A percentile compares a stretch with the other conserved stretches of the same genome.
Conservation (phyloP, 1,140 invertebrate species). For the Philopotamus ludificatus region DNA sequence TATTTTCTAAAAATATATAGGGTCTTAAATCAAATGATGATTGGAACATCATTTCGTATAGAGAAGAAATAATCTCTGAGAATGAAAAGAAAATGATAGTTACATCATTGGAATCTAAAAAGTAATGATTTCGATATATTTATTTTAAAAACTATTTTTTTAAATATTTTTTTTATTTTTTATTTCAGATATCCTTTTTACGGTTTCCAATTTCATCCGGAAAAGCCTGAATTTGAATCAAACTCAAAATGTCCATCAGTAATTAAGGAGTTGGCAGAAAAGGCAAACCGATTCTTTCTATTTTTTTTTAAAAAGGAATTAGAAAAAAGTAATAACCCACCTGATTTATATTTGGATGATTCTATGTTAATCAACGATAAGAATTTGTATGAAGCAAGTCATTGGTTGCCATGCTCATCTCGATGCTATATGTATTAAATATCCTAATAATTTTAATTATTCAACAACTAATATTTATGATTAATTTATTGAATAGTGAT, state of each 20-base stretch:
- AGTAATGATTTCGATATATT: neutral
- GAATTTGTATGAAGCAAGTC: too few species aligned
- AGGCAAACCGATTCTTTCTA: constrained; percentile 74
- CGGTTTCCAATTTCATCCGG: constrained; percentile 87
- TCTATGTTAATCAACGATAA: too few species aligned
- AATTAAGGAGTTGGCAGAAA: constrained; percentile 65
- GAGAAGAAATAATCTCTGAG: constrained; percentile 66
- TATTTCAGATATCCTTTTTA: constrained; percentile 73
- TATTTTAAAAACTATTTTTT: neutral
- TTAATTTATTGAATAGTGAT: too few species aligned
- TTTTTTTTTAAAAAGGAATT: constrained; percentile 80
- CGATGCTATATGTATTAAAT: too few species aligned
- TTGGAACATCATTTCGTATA: constrained; percentile 64
- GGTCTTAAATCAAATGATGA: constrained; percentile 66
- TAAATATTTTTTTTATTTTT: neutral
- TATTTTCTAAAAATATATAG: constrained; percentile 61
- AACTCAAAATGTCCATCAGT: constrained; percentile 58
- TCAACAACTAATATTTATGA: too few species aligned
- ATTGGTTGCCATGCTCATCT: too few species aligned
- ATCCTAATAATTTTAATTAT: too few species aligned
- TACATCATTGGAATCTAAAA: neutral
- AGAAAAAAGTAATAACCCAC: constrained; percentile 60
- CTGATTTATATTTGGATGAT: too few species aligned
- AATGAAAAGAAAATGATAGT: constrained; percentile 55
- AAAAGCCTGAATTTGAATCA: constrained; percentile 87